Evolutionary conservation across 2,888 invertebrate species (phyloP).

Genomic region (Hydroisotoma schaefferi): DNA sequence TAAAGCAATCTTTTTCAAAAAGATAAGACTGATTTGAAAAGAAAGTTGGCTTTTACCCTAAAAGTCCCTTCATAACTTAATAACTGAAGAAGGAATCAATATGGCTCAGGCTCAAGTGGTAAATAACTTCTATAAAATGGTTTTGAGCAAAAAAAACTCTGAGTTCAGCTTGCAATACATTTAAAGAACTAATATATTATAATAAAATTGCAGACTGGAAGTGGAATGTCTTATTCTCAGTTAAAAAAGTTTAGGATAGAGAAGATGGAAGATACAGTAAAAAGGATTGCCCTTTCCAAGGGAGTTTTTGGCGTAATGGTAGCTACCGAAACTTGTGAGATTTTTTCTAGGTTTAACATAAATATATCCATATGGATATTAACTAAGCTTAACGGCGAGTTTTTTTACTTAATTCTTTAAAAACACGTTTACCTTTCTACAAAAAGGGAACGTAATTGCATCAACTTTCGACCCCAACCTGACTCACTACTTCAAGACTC

Average conservation of each 20-base stretch:
- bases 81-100: no score
- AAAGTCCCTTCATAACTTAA: no score
- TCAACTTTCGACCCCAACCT: slow-evolving; percentile 29
- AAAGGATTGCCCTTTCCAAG: background rate
- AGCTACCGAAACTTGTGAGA: slow-evolving; percentile 4
- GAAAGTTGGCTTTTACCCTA: no score
- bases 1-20: no score
- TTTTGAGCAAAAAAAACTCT: no score
- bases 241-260: background rate
- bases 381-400: no score
- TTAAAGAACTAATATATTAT: background rate
- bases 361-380: no score
- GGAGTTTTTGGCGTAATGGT: slow-evolving; percentile 14
- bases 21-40: no score
- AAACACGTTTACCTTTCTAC: background rate
- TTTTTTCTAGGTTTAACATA: no score
- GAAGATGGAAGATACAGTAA: background rate
- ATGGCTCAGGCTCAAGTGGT: no score
- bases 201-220: background rate
- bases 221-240: slow-evolving; percentile 1
- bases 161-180: no score
- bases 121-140: no score
- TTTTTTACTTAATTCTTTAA: background rate
- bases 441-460: slow-evolving; percentile 27
- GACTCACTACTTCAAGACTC: slow-evolving; percentile 28